phyloP scores from a whole-genome alignment of 2,113 vertebrate species.

The Marcusenius ussheri region DNA sequence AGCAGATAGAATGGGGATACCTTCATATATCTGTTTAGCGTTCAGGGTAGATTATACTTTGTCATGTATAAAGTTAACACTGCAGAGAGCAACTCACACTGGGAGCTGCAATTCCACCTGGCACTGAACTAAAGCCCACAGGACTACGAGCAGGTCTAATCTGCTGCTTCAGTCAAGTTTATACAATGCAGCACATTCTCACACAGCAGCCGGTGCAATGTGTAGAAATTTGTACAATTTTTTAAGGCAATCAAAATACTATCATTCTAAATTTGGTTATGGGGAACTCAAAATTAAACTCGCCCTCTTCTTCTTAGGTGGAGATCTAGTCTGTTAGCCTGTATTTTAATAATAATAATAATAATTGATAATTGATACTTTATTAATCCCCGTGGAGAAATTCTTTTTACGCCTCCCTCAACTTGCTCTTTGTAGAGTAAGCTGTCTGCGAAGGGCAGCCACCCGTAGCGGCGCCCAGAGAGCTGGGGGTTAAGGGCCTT shows the following conservation, averaged over 20 bases:
- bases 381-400: too few relatives aligned
- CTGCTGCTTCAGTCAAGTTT: neutral
- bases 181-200: neutral
- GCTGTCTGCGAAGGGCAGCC: too few relatives aligned
- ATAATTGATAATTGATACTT: too few relatives aligned
- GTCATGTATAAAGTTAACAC: neutral
- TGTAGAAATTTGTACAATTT: neutral
- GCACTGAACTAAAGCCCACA: neutral
- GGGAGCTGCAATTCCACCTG: neutral
- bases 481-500: too few relatives aligned
- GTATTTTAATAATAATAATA: too few relatives aligned
- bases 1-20: constrained; percentile 83
- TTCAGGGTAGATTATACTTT: constrained; percentile 41
- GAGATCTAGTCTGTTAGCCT: neutral
- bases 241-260: neutral
- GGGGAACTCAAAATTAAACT: neutral
- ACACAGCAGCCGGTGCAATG: neutral
- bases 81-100: neutral
- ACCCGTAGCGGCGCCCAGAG: too few relatives aligned
- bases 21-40: constrained; percentile 79
- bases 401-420: too few relatives aligned
- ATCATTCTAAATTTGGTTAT: neutral
- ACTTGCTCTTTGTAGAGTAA: too few relatives aligned
- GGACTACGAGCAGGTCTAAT: neutral
- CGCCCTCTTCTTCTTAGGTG: neutral